These are phyloP conservation scores for Gobionotothen gibberifrons DNA, from an alignment of 2,797 vertebrate species.

Conservation along the genomic window DNA sequence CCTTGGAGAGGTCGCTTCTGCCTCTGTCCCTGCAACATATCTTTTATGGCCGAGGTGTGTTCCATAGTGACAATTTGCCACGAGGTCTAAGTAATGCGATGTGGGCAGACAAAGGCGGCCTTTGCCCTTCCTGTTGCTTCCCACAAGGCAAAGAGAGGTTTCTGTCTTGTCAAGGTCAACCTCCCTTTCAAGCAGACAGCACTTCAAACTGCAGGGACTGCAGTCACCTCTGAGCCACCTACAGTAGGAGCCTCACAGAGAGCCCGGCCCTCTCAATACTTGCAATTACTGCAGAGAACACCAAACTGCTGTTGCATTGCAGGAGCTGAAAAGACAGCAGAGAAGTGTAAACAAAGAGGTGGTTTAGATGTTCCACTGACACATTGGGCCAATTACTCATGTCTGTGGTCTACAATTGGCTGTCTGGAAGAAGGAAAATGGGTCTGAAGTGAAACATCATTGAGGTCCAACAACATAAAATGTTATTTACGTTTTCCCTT, in stretches of 20 bases:
- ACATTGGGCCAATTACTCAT: conserved; percentile 76
- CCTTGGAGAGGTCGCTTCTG: conserved; percentile 53
- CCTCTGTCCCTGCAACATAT: conserved; percentile 63
- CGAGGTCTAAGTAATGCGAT: conserved; percentile 68
- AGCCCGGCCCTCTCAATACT: conserved; percentile 54
- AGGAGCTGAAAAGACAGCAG: conserved; percentile 59
- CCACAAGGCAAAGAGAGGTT: conserved; percentile 69
- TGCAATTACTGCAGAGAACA: conserved; percentile 69
- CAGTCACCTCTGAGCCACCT: conserved; percentile 69
- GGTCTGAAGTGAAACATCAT: conserved; percentile 64
- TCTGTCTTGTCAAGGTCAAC: conserved; percentile 74
- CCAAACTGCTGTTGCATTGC: conserved; percentile 50
- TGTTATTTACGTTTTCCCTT: conserved; percentile 28
- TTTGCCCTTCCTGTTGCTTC: conserved; percentile 71
- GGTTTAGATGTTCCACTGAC: conserved; percentile 72
- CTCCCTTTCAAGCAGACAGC: conserved; percentile 72
- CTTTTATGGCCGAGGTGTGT: conserved; percentile 64
- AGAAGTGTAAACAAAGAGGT: conserved; percentile 65
- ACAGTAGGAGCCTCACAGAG: conserved; percentile 41
- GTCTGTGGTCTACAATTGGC: conserved; percentile 68
- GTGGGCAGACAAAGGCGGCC: conserved; percentile 58
- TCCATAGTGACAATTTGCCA: conserved; percentile 73
- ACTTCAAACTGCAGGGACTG: conserved; percentile 70
- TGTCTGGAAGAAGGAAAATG: conserved; percentile 60
- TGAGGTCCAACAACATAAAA: conserved; percentile 46